A percentile compares a stretch with the other conserved stretches of the same genome.
phyloP scores from a whole-genome alignment of 2,797 vertebrate genomes.

The Paguma larvata region DNA sequence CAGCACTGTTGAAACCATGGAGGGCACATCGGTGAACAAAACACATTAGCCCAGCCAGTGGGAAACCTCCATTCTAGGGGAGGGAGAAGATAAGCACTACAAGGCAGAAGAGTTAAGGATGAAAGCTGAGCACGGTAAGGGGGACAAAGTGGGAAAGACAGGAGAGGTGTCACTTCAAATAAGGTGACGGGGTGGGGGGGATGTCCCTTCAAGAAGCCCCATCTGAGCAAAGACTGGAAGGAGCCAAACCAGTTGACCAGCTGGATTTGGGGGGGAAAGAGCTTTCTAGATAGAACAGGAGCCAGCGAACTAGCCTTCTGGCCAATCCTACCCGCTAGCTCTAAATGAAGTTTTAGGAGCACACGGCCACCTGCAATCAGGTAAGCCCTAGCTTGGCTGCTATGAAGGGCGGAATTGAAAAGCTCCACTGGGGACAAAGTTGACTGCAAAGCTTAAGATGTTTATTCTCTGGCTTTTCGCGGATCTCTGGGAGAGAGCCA shows the following conservation, averaged over 20 bases:
- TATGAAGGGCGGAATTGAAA: fast-evolving
- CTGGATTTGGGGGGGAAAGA: not conserved
- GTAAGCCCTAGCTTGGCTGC: fast-evolving
- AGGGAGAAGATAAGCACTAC: not conserved
- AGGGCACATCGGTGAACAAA: not conserved
- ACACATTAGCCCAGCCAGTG: fast-evolving
- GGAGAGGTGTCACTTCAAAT: not conserved
- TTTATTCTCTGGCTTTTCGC: not conserved
- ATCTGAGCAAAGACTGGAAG: not conserved
- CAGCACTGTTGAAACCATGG: not conserved
- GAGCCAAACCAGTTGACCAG: not conserved
- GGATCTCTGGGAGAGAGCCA: no score
- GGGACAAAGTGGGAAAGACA: fast-evolving
- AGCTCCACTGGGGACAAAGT: not conserved
- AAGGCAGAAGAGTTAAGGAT: not conserved
- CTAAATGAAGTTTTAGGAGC: not conserved
- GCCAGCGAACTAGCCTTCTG: fast-evolving
- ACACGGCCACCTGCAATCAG: not conserved
- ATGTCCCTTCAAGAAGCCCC: not conserved
- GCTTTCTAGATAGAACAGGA: not conserved
- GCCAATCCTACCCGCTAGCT: not conserved
- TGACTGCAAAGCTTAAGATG: not conserved
- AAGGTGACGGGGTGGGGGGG: not conserved
- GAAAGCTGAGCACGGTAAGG: fast-evolving
- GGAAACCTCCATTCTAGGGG: not conserved